These are phyloP conservation scores for Dendrolimus punctatus DNA, from an alignment of 1,140 invertebrate species.

Conservation along the genomic window DNA sequence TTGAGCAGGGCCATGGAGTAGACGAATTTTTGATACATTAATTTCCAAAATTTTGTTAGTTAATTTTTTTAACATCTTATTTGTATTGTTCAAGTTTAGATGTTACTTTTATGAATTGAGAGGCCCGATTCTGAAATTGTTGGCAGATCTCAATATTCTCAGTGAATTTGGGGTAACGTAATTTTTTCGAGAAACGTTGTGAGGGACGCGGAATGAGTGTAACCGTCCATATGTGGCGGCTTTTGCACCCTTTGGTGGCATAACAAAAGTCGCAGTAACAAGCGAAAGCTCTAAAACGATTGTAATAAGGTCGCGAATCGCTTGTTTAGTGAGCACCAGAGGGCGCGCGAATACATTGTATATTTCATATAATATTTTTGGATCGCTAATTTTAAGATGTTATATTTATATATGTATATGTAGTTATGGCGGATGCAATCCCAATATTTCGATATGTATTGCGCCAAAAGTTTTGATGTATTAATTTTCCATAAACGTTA, in stretches of 20 bases:
- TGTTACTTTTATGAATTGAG: constrained; percentile 5
- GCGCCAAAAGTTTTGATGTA: constrained; percentile 69
- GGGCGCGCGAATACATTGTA: constrained; percentile 64
- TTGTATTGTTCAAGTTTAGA: no score
- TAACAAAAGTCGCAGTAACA: constrained; percentile 41
- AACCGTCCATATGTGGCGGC: constrained; percentile 68
- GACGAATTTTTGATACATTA: neutral
- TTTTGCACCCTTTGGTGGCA: constrained; percentile 60
- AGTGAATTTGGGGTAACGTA: constrained; percentile 3
- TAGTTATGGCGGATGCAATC: constrained; percentile 63
- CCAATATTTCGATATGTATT: constrained; percentile 67
- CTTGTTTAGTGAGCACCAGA: constrained; percentile 47
- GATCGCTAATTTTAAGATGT: constrained; percentile 72
- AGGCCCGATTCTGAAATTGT: constrained; percentile 18
- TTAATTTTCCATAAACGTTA: constrained; percentile 62
- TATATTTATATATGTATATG: constrained; percentile 72
- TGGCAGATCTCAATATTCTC: constrained; percentile 5
- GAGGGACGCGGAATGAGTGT: constrained; percentile 60
- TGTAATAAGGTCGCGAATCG: constrained; percentile 23
- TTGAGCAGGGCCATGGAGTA: constrained; percentile 56
- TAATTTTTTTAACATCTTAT: no score
- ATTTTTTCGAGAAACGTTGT: constrained; percentile 23
- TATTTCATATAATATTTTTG: constrained; percentile 69
- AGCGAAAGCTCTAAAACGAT: neutral
- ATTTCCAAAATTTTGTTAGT: no score